Evolutionary conservation across 2,797 vertebrate species (phyloP).

Genomic region (Halcyon badia): DNA sequence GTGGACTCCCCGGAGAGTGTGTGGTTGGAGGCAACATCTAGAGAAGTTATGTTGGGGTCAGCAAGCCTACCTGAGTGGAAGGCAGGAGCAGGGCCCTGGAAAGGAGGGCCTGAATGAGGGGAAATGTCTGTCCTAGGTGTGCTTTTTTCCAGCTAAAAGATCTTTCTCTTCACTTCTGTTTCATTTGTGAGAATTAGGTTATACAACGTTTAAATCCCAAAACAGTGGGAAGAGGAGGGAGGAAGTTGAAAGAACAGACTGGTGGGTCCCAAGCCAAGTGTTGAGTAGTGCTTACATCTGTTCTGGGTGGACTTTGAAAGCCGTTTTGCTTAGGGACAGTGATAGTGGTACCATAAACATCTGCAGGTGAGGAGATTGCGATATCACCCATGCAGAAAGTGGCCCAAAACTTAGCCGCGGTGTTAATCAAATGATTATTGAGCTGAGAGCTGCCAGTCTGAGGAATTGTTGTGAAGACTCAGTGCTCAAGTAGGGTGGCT

Average conservation of each 20-base stretch:
- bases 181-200: background rate
- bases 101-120: background rate
- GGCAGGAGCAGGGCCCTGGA: background rate
- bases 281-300: rapidly evolving
- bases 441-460: background rate
- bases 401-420: background rate
- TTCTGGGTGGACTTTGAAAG: background rate
- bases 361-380: background rate
- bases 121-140: background rate
- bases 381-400: rapidly evolving
- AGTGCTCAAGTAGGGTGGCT: background rate
- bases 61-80: background rate
- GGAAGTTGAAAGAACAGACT: background rate
- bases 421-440: background rate
- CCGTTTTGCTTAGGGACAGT: background rate
- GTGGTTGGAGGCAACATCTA: background rate
- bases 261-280: background rate
- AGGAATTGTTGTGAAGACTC: background rate
- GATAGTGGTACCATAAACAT: background rate
- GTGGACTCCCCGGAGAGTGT: background rate
- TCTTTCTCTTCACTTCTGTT: background rate
- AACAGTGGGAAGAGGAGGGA: background rate
- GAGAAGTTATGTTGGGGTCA: background rate
- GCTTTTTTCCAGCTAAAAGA: background rate
- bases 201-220: background rate